Base-by-base conservation (phyloP, 2,113 vertebrate species). In the Amazona guildingii region DNA sequence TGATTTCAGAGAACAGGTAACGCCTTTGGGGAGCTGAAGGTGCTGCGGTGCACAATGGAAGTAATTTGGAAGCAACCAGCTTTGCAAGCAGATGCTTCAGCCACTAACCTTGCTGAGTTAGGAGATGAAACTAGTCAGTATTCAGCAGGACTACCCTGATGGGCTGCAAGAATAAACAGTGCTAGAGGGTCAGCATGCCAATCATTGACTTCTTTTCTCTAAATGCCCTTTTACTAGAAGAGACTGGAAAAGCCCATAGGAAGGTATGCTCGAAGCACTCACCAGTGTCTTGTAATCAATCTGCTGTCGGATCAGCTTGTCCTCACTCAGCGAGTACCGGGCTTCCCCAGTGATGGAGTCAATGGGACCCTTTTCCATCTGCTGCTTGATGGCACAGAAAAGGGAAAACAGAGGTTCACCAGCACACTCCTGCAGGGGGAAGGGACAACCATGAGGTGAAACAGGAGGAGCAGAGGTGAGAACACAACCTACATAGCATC, bases 241-340 rank as follows among this genome's bases (percentile, higher is more conserved):
- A 54, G 9, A 10, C 8, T 92, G 68, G 18, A 23, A 9, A 20
- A 87, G 10, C 10, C 28, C 19, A 14, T 1, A 29, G 54, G 21
- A 52, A 63, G 25, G 35, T 3, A 17, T 23, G 19, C 17, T 61
- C 69, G 62, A 74, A 29, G 57, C 78, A 94, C 98, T 98, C 97
- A 99, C 99, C 99, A 99, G 96, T 9, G 99, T 99, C 97, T 99
- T 99, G 98, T 99, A 99, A 98, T 99, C 99, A 31, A 99, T 99
- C 98, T 99, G 99, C 97, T 99, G 99, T 44, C 99, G 98, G 97
- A 99, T 99, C 96, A 99, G 99, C 94, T 99, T 99, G 98, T 99
- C 99, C 95, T 99, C 99, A 1, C 99, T 99, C 88, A 99, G 98
- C 0, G 99, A 99, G 95, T 99, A 99, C 78, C 99, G 98, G 0